Percentiles rank a stretch among this genome's conserved stretches.
phyloP scores from a whole-genome alignment of 2,888 invertebrate genomes.

The Apoderus coryli region DNA sequence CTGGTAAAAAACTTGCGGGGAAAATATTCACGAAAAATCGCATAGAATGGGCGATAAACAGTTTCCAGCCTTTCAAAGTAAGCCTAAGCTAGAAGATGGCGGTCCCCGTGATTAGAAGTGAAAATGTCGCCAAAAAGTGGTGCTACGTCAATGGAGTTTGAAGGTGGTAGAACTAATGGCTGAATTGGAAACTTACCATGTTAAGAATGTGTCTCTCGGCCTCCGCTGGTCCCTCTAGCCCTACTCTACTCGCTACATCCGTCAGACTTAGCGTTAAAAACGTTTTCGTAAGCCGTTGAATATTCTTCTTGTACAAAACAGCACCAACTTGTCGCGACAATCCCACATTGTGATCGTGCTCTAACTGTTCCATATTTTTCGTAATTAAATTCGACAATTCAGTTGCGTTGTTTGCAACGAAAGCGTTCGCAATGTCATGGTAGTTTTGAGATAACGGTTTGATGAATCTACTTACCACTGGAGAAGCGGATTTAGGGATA shows the following conservation, averaged over 20 bases:
- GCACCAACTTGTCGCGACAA: constrained; percentile 73
- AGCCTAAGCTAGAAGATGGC: too few species aligned
- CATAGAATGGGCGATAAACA: too few species aligned
- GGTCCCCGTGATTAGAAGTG: too few species aligned
- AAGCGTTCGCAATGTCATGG: constrained; percentile 76
- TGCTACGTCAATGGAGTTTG: too few species aligned
- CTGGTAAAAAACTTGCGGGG: too few species aligned
- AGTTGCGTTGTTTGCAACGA: constrained; percentile 55
- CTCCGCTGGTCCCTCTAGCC: constrained; percentile 67
- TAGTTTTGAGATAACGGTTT: constrained; percentile 78
- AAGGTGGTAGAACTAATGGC: too few species aligned
- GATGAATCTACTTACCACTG: constrained; percentile 72
- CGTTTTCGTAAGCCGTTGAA: constrained; percentile 89
- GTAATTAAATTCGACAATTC: constrained; percentile 52
- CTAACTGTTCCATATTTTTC: constrained; percentile 70
- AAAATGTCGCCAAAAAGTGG: too few species aligned
- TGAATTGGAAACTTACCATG: constrained; percentile 67
- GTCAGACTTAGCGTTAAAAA: constrained; percentile 78
- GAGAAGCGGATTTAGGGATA: constrained; percentile 84
- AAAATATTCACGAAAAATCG: too few species aligned
- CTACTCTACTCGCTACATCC: constrained; percentile 83
- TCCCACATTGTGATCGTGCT: constrained; percentile 64
- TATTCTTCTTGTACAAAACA: constrained; percentile 89
- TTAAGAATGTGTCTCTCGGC: constrained; percentile 89
- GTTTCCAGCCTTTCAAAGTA: too few species aligned